Evolutionary conservation across 2,888 invertebrate species (phyloP).

Genomic region (Epistrophe grossulariae): DNA sequence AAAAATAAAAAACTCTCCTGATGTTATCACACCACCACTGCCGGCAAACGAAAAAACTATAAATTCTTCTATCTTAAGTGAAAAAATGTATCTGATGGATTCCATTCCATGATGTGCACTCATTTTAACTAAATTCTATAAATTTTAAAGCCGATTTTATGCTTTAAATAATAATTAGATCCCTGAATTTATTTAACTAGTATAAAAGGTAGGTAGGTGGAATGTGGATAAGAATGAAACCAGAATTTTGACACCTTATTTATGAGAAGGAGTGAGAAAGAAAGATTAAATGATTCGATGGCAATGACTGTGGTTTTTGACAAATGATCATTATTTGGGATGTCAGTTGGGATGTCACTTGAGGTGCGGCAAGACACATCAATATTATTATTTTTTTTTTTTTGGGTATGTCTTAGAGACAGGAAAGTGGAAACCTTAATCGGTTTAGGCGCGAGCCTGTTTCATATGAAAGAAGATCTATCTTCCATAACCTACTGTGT

Average conservation of each 20-base stretch:
- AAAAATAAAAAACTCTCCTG: not conserved
- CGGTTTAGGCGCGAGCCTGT: constrained; percentile 31
- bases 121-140: not conserved
- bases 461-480: constrained; percentile 2
- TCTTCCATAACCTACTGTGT: not conserved
- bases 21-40: constrained; percentile 11
- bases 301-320: constrained; percentile 24
- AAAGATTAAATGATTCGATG: not conserved
- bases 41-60: not conserved
- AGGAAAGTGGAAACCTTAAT: constrained; percentile 16
- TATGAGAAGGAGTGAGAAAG: not conserved
- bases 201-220: constrained; percentile 3
- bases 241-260: constrained; percentile 14
- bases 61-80: constrained; percentile 11
- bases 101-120: constrained; percentile 5
- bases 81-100: constrained; percentile 8
- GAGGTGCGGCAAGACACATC: constrained; percentile 52
- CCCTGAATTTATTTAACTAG: not conserved
- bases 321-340: constrained; percentile 61
- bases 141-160: constrained; percentile 16
- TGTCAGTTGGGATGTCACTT: constrained; percentile 59
- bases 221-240: constrained; percentile 33
- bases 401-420: not conserved
- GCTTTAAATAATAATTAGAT: constrained; percentile 1
- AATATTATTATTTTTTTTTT: not conserved